Percentiles rank a stretch among this genome's conserved stretches.
These are phyloP conservation scores for Atta cephalotes DNA, from an alignment of 1,140 invertebrate genomes.

Conservation along the genomic window DNA sequence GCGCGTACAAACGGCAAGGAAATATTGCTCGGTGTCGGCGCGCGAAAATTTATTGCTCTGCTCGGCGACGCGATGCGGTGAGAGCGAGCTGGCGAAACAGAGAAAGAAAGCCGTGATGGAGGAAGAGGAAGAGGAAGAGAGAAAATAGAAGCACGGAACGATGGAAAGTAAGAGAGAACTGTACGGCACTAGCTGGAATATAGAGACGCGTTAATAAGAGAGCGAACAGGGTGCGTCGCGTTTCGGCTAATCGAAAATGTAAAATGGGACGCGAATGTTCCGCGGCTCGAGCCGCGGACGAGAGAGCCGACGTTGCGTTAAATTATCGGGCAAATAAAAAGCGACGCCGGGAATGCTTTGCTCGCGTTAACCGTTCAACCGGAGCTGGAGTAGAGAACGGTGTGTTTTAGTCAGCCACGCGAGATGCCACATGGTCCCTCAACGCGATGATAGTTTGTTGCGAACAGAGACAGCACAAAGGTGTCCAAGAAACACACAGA, in stretches of 20 bases:
- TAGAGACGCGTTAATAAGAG: conserved; percentile 71
- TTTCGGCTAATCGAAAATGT: conserved; percentile 75
- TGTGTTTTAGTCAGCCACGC: conserved; percentile 46
- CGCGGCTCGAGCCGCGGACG: conserved; percentile 22
- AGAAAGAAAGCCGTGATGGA: conserved; percentile 46
- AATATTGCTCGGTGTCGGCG: conserved; percentile 77
- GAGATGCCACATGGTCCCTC: conserved; percentile 20
- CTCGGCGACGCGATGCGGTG: conserved; percentile 60
- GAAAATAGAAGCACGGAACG: conserved; percentile 3
- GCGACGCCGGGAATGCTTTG: conserved; percentile 62
- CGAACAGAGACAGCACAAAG: conserved; percentile 38
- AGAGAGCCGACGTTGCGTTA: conserved; percentile 68
- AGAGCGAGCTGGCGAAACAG: conserved; percentile 47
- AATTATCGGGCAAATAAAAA: conserved; percentile 72
- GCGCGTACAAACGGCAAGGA: conserved; percentile 78
- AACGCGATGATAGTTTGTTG: conserved; percentile 45
- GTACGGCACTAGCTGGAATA: conserved; percentile 26
- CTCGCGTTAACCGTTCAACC: conserved; percentile 46
- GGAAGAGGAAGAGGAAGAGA: background rate
- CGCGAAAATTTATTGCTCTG: conserved; percentile 76
- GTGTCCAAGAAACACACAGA: conserved; percentile 31
- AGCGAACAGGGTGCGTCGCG: conserved; percentile 56
- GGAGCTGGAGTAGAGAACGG: conserved; percentile 14
- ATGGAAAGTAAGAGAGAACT: background rate
- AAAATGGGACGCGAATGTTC: conserved; percentile 67